Evolutionary conservation across 2,113 vertebrate species (phyloP), one percentile per base, ranked within the genome.

Genomic region (Phyllopteryx taeniolatus): DNA sequence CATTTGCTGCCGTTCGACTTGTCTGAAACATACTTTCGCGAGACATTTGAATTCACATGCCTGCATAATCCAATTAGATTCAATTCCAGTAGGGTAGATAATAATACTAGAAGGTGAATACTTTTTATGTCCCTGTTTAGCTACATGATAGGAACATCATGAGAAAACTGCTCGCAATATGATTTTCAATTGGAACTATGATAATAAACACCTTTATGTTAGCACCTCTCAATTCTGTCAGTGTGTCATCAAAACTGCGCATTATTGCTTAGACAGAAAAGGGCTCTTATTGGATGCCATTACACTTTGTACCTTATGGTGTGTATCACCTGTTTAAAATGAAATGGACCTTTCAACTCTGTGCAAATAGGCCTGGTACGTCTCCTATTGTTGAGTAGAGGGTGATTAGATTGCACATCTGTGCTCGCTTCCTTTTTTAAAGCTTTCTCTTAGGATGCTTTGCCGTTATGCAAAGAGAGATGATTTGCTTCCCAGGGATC

Each of bases 351-450:
- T 76, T 72, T 70, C 71, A 69, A 84, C 65, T 83, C 57, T 44
- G 76, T 85, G 81, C 76, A 84, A 89, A 91, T 77, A 27, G n/a
- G 9, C 47, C 66, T 6, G 20, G 15, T 17, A 56, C 79, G 62
- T 76, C 71, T 75, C 75, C 67, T 71, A 66, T 87, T 74, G 81
- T 85, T 80, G 73, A 80, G 70, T 51, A 71, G 76, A 78, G 51
- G 71, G 39, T 78, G 73, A 88, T 87, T 80, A 66, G 75, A 86
- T 81, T 85, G 70, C 57, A 61, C 77, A 74, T 79, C 75, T 76
- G 78, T 74, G 73, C 44, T 72, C 75, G 42, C 72, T 74, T 46
- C 74, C 35, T 75, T 65, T 69, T 78, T 75, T 67, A 67, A 78
- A 86, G 78, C 76, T 74, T 73, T 62, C 74, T 74, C 63, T 79